phyloP scores from a whole-genome alignment of 2,113 vertebrate genomes.

The Oryzias melastigma region DNA sequence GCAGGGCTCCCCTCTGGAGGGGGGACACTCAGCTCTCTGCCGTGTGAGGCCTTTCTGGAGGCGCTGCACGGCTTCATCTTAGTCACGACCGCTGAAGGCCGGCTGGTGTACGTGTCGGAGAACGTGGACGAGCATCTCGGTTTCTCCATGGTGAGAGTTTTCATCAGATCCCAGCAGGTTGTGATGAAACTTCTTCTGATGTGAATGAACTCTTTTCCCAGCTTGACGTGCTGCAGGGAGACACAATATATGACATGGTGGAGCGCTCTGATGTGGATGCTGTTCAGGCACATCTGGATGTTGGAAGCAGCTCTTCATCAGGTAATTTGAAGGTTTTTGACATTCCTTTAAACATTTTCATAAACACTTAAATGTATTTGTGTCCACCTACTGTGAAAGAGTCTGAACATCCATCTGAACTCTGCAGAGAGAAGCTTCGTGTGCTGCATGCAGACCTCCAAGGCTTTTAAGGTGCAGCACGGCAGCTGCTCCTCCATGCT shows the following conservation, averaged over 20 bases:
- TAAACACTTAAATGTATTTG: not conserved
- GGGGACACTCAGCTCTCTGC: slow-evolving; percentile 11
- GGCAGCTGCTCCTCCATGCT: slow-evolving; percentile 68
- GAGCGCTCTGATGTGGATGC: slow-evolving; percentile 48
- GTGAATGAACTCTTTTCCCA: slow-evolving; percentile 33
- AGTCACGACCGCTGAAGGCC: slow-evolving; percentile 68
- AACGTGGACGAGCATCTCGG: slow-evolving; percentile 82
- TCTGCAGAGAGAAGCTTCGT: slow-evolving; percentile 78
- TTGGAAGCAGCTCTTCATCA: slow-evolving; percentile 29
- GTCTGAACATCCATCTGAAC: not conserved
- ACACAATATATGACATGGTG: slow-evolving; percentile 71
- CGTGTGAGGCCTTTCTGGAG: slow-evolving; percentile 71
- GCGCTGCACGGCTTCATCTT: slow-evolving; percentile 83
- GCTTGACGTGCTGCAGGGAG: slow-evolving; percentile 75
- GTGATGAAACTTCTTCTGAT: not conserved
- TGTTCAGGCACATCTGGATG: slow-evolving; percentile 53
- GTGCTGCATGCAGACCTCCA: slow-evolving; percentile 74
- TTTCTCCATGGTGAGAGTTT: slow-evolving; percentile 78
- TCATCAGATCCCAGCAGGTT: not conserved
- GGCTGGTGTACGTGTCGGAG: slow-evolving; percentile 82
- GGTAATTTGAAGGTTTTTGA: slow-evolving; percentile 38
- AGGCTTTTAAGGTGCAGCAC: slow-evolving; percentile 32
- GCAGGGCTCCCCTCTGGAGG: slow-evolving; percentile 44
- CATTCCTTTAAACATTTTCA: not conserved
- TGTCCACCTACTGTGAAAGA: not conserved